These are phyloP conservation scores for Falco novaeseelandiae DNA, from an alignment of 2,797 vertebrate species.

Conservation along the genomic window DNA sequence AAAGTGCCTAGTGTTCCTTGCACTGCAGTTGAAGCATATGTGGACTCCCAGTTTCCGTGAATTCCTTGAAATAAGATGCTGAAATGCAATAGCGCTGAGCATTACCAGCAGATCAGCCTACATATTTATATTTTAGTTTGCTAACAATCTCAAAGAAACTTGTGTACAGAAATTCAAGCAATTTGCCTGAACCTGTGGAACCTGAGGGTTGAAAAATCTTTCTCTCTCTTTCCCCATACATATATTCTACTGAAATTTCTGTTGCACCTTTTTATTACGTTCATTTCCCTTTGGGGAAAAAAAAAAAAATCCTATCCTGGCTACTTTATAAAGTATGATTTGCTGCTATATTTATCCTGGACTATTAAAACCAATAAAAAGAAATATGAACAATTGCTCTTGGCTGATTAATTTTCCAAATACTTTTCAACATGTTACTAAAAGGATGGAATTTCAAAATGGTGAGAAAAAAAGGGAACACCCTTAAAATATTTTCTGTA, in stretches of 20 bases:
- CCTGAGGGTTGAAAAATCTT: not conserved
- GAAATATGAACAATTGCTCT: not conserved
- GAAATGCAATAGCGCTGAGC: not conserved
- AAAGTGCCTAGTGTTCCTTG: not conserved
- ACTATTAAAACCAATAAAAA: not conserved
- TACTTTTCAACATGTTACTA: not conserved
- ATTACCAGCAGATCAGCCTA: not conserved
- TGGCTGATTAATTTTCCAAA: not conserved
- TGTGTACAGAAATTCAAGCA: not conserved
- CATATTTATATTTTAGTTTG: not conserved
- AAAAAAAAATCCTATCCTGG: not conserved
- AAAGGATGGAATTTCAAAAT: not conserved
- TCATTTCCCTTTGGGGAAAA: not conserved
- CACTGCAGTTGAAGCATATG: not conserved
- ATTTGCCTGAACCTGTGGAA: not conserved
- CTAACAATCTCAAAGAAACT: not conserved
- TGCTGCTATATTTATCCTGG: not conserved
- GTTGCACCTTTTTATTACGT: not conserved
- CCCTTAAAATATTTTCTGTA: not conserved
- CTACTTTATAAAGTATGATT: not conserved
- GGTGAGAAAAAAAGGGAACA: not conserved
- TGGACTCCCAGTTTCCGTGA: not conserved
- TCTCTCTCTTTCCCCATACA: not conserved
- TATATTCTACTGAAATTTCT: not conserved
- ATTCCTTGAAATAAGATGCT: not conserved